Evolutionary conservation across 2,888 invertebrate species (phyloP), one percentile per base, ranked within the genome.

Genomic region (Lithophane ornitopus): DNA sequence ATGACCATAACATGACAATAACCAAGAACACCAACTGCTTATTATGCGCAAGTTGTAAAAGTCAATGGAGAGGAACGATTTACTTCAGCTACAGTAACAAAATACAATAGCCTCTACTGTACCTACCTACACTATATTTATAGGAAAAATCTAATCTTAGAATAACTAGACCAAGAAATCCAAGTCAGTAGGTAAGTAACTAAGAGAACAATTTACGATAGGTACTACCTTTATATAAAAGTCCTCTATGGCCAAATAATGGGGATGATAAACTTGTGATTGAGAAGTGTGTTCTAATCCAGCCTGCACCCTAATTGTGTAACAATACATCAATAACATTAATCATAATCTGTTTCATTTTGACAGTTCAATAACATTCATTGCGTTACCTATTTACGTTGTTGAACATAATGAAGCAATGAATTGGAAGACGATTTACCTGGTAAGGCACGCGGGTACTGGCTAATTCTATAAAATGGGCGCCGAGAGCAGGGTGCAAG

Each of bases 21-120:
- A n/a, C 1, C 41, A 28, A 12, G 41, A 44, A 28, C 0, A 26
- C 9, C 44, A 34, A 69, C 44, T 72, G 26, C n/a, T 71, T 65
- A 71, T 26, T 65, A 79, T 39, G 52, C 56, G 49, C 49, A 52
- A n/a, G 49, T 58, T 58, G 41, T 75, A n/a, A 73, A 73, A 49
- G 19, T 59, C 54, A 65, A 44, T 74, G 41, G n/a, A 49, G 6
- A 65, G 41, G 28, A 76, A 74, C 74, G 28, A 52, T 74, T 66
- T 49, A 58, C 49, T 63, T 73, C 70, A 22, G 19, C 26, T 44
- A 2, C 44, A 70, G n/a, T 72, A 69, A 44, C 28, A 28, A 69
- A 16, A n/a, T 54, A 44, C 46, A 70, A 39, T 70, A 34, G 44
- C 61, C 14, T 6, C 4, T 14, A 63, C 19, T 46, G 19, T 28